Percentiles rank a stretch among this genome's conserved stretches.
Conservation (phyloP, 53 echinoderm and acorn worm species). For the Holothuria scabra region DNA sequence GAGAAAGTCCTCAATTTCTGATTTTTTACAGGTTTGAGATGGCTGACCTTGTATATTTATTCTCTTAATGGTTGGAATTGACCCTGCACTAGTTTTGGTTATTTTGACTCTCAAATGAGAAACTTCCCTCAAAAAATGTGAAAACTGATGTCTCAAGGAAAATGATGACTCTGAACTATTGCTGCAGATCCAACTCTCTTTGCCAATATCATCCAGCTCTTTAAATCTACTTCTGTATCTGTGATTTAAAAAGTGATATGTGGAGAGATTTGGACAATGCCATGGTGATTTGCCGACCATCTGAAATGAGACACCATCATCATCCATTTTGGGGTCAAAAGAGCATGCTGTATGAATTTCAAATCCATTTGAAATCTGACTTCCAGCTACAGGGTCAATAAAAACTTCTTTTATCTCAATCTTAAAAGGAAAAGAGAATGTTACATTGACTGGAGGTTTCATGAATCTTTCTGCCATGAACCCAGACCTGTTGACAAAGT, state of each 20-base stretch:
- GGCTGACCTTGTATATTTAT: constrained; percentile 91
- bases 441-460: constrained; percentile 84
- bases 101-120: constrained; percentile 80
- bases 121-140: constrained; percentile 57
- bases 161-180: not conserved
- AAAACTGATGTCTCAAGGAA: constrained; percentile 36
- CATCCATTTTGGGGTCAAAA: not conserved
- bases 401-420: constrained; percentile 75
- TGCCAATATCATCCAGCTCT: not conserved
- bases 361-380: constrained; percentile 76
- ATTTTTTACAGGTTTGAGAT: constrained; percentile 43
- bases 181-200: not conserved
- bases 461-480: constrained; percentile 90
- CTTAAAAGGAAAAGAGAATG: constrained; percentile 80
- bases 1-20: constrained; percentile 34
- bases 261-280: not conserved
- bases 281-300: constrained; percentile 39
- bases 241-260: constrained; percentile 73
- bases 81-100: constrained; percentile 65
- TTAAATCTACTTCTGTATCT: constrained; percentile 59
- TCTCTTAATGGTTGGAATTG: constrained; percentile 72
- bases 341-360: constrained; percentile 79
- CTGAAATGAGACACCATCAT: not conserved
- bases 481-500: constrained; percentile 34
- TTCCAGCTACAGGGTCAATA: constrained; percentile 77